phyloP scores from a whole-genome alignment of 2,888 invertebrate species.

The Drosophila austrosaltans region DNA sequence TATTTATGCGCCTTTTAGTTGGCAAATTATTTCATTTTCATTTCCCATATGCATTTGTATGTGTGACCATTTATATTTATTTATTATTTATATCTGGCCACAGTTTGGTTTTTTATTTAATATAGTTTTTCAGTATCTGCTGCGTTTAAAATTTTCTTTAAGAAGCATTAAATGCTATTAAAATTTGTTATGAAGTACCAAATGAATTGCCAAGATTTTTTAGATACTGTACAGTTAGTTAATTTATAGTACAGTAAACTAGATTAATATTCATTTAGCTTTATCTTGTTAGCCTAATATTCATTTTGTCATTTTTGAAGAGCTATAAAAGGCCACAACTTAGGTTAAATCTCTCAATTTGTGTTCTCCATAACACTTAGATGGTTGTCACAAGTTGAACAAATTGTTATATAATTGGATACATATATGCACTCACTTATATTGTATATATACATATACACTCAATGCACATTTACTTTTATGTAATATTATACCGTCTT shows the following conservation, averaged over 20 bases:
- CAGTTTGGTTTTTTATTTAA: constrained; percentile 26
- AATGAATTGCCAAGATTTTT: too few species aligned
- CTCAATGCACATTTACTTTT: constrained; percentile 14
- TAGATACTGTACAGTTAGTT: too few species aligned
- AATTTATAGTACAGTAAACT: too few species aligned
- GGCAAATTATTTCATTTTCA: constrained; percentile 72
- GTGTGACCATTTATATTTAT: constrained; percentile 49
- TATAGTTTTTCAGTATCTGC: constrained; percentile 16
- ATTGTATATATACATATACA: constrained; percentile 28
- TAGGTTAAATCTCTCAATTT: neutral
- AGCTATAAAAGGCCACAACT: neutral
- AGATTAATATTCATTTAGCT: too few species aligned
- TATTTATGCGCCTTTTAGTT: constrained; percentile 72
- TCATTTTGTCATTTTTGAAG: constrained; percentile 3
- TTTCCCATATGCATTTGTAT: constrained; percentile 32
- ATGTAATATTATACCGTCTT: constrained; percentile 20
- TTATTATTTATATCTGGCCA: constrained; percentile 49
- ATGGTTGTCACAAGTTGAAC: constrained; percentile 21
- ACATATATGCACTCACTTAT: constrained; percentile 13
- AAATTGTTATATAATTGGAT: constrained; percentile 48
- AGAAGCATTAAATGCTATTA: too few species aligned
- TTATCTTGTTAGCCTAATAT: too few species aligned
- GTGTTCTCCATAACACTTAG: neutral
- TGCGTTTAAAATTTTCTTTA: constrained; percentile 15
- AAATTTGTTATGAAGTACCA: neutral